These are phyloP conservation scores for Rallus limicola DNA, from an alignment of 2,113 vertebrate species.

Conservation along the genomic window DNA sequence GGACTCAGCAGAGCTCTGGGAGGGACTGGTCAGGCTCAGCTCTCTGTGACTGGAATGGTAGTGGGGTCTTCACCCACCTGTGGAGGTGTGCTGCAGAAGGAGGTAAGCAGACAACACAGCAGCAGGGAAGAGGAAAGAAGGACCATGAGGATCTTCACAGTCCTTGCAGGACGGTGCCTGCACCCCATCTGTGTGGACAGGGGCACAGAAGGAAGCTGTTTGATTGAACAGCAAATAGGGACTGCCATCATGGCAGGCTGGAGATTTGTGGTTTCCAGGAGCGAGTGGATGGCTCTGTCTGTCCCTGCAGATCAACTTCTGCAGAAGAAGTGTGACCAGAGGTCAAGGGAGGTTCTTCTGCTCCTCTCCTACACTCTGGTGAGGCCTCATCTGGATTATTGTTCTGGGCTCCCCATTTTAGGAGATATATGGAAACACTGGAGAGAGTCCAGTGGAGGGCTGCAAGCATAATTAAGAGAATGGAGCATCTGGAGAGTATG, in stretches of 20 bases:
- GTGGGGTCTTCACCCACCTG: not conserved
- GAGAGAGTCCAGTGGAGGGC: too few relatives aligned
- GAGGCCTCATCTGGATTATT: too few relatives aligned
- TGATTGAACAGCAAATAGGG: not conserved
- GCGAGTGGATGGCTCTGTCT: not conserved
- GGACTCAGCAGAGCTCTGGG: not conserved
- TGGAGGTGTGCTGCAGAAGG: not conserved
- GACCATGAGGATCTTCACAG: not conserved
- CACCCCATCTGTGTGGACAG: fast-evolving
- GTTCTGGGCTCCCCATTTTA: too few relatives aligned
- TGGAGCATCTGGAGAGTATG: too few relatives aligned
- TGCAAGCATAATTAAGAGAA: too few relatives aligned
- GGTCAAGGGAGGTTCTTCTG: too few relatives aligned
- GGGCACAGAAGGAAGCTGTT: not conserved
- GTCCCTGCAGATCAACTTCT: not conserved
- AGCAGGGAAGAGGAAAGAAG: not conserved
- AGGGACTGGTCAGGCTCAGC: not conserved
- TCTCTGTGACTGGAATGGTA: not conserved
- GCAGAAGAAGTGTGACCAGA: too few relatives aligned
- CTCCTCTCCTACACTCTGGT: too few relatives aligned
- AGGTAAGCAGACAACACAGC: not conserved
- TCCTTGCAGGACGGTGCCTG: not conserved
- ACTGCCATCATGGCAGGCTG: not conserved
- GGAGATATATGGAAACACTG: too few relatives aligned
- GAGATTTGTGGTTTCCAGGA: not conserved